Percentiles rank a stretch among this genome's conserved stretches.
Evolutionary conservation across 2,888 invertebrate species (phyloP).

Genomic region (Eupelmus urozonus): DNA sequence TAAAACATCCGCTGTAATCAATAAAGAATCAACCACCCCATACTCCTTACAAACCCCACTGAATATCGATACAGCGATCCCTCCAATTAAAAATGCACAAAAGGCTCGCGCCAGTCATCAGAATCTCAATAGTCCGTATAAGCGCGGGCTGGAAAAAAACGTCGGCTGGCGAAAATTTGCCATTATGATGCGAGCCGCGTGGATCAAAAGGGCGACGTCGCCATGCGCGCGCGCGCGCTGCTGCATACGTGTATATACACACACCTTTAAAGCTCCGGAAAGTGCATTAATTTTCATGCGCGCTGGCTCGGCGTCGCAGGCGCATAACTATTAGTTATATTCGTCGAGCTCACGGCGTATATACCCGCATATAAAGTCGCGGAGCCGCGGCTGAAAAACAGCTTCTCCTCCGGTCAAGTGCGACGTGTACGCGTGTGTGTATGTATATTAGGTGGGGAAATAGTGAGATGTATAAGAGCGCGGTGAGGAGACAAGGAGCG

Average conservation of each 20-base stretch:
- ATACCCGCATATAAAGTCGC: too few relatives aligned
- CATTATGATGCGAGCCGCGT: too few relatives aligned
- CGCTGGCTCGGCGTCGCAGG: background rate
- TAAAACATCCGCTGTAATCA: too few relatives aligned
- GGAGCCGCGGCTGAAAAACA: slow-evolving; percentile 11
- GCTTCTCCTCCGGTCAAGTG: slow-evolving; percentile 40
- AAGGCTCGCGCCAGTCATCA: slow-evolving; percentile 1
- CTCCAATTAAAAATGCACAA: slow-evolving; percentile 2
- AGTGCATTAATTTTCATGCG: slow-evolving; percentile 46
- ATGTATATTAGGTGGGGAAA: background rate
- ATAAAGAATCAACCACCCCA: too few relatives aligned
- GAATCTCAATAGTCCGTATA: slow-evolving; percentile 5
- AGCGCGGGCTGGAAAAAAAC: background rate
- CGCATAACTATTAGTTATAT: slow-evolving; percentile 33
- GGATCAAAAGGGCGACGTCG: too few relatives aligned
- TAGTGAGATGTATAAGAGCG: too few relatives aligned
- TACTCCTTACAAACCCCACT: too few relatives aligned
- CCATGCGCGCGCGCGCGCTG: too few relatives aligned
- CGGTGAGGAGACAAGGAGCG: background rate
- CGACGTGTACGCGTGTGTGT: background rate
- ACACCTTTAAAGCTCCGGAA: background rate
- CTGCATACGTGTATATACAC: too few relatives aligned
- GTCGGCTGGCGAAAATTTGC: background rate
- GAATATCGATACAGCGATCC: too few relatives aligned
- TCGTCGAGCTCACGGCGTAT: background rate